Evolutionary conservation across 1,140 invertebrate species (phyloP), one percentile per base, ranked within the genome.

Genomic region (Reticulitermes speratus): DNA sequence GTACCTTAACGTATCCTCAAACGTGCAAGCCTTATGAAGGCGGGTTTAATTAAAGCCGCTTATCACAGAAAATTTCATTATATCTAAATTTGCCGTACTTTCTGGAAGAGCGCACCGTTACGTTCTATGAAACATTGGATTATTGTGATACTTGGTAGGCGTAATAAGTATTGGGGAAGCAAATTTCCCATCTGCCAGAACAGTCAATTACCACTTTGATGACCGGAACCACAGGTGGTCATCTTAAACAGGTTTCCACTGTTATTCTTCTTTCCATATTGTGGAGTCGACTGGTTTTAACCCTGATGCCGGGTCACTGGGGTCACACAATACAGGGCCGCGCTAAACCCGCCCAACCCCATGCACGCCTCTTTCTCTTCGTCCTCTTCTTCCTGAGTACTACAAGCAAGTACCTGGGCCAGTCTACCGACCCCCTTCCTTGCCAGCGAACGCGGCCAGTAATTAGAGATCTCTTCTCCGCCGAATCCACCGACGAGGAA

Each of bases 301-400:
- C 44, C 82, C 38, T 45, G 38, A 44, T 83, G 82, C 38, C 84
- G 84, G 84, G 84, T 85, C 84, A 55, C 84, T 9, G 32, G 59
- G 84, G 84, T 85, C 84, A 85, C 38, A 83, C 16, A 83, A 83
- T 83, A 83, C 38, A 75, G 82, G 38, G 82, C 84, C 48, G 59
- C 84, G 48, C 84, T 55, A 85, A 85, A 32, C 85, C 48, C 85
- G 52, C 52, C 59, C 85, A 38, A 55, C 85, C 59, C 85, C 85
- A 85, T n/a, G 48, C 48, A 55, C 30, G 21, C n/a, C 32, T 16
- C 44, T 16, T 45, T 44, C 44, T 0, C 44, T 38, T 25, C 25
- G 12, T 12, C 30, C 16, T 23, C 82, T n/a, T 32, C 16, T 45
- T 44, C 38, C 7, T 44, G 82, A 2, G 82, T 44, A 45, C 82